Conservation (phyloP, 2,888 invertebrate genomes). For the Agrenia bidenticulata region DNA sequence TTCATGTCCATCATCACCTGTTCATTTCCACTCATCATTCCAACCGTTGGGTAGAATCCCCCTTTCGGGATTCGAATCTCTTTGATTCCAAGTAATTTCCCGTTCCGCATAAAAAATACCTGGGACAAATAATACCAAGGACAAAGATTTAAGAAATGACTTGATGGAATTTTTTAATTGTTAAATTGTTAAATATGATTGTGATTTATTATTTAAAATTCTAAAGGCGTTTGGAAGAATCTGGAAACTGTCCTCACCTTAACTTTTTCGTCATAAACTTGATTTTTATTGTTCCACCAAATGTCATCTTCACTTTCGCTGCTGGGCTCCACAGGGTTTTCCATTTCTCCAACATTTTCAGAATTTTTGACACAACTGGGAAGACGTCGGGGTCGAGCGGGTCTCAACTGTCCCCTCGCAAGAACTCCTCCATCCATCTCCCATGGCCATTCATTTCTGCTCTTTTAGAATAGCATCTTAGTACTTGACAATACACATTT, state of each 20-base stretch:
- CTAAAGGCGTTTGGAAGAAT: too few species aligned
- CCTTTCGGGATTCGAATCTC: conserved; percentile 60
- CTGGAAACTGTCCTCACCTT: conserved; percentile 50
- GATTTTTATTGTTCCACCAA: conserved; percentile 55
- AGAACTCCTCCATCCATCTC: conserved; percentile 7
- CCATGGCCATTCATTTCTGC: conserved; percentile 27
- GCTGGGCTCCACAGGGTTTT: conserved; percentile 45
- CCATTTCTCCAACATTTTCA: conserved; percentile 37
- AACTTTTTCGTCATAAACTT: conserved; percentile 55
- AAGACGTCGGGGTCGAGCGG: neutral
- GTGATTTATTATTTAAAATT: too few species aligned
- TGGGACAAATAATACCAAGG: conserved; percentile 47
- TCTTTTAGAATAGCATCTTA: neutral
- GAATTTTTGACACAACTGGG: too few species aligned
- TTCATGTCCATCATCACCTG: conserved; percentile 60
- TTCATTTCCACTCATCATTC: conserved; percentile 61
- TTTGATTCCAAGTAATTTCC: conserved; percentile 59
- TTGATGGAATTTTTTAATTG: conserved; percentile 1
- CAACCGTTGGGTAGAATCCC: conserved; percentile 61
- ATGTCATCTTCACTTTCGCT: conserved; percentile 57
- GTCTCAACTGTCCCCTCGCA: neutral
- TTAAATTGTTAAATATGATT: conserved; percentile 2
- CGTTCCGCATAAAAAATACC: conserved; percentile 62
- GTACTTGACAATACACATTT: neutral
- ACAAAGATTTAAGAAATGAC: neutral